Percentiles rank a stretch among this genome's conserved stretches.
phyloP scores from a whole-genome alignment of 2,797 vertebrate species.

The Manis pentadactyla region DNA sequence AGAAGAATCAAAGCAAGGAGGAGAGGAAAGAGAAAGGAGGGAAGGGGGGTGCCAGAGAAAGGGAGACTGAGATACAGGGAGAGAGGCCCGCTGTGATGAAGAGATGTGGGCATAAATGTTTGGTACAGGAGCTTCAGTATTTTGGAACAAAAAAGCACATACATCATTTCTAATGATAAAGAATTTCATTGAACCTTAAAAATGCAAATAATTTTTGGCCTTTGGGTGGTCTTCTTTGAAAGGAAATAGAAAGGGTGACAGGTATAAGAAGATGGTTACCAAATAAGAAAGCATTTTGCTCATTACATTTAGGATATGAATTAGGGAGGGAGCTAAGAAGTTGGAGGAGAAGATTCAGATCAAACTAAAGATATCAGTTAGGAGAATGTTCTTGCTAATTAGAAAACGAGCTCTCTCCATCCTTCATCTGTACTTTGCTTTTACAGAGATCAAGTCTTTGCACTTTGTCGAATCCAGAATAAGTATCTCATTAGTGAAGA shows the following conservation, averaged over 20 bases:
- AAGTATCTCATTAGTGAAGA: constrained; percentile 55
- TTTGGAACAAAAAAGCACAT: not conserved
- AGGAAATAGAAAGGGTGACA: not conserved
- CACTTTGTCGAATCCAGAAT: not conserved
- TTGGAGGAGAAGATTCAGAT: not conserved
- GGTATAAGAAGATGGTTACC: not conserved
- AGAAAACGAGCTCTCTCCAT: constrained; percentile 60
- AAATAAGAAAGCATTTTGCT: not conserved
- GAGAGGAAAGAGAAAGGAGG: no score
- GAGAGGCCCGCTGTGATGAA: not conserved
- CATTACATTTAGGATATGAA: not conserved
- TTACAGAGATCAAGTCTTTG: constrained; percentile 28
- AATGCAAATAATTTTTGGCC: not conserved
- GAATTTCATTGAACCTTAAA: not conserved
- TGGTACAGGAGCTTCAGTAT: not conserved
- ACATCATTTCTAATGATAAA: not conserved
- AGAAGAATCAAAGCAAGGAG: no score
- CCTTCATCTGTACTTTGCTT: constrained; percentile 38
- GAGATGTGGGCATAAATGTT: not conserved
- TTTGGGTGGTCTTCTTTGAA: not conserved
- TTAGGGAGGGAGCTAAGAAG: not conserved
- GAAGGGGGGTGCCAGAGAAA: accelerated
- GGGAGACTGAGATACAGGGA: accelerated
- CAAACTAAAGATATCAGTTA: constrained; percentile 25
- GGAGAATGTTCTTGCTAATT: constrained; percentile 70